Evolutionary conservation across 2,113 vertebrate genomes (phyloP), one percentile per base, ranked within the genome.

Genomic region (Bufo gargarizans): DNA sequence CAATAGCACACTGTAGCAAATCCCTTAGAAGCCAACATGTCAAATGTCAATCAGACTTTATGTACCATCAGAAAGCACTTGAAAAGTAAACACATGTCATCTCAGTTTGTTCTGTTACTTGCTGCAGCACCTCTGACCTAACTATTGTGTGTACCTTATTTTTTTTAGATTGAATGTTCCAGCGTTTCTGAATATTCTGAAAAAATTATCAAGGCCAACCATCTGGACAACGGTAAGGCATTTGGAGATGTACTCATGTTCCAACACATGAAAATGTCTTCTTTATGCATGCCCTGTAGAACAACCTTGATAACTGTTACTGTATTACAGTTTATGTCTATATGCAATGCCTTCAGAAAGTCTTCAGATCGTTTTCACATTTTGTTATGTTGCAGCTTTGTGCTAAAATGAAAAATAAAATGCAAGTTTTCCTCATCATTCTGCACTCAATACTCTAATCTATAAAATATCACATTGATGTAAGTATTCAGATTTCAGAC

Each of bases 101-200:
- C n/a, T 49, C 13, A 19, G 3, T n/a, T n/a, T 77, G 9, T 78
- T 78, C 3, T 49, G 6, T 77, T n/a, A n/a, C 20, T 0, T 77
- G 16, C 13, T n/a, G 16, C 43, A n/a, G 3, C 1, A 3, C 9
- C 49, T 56, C 10, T 78, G n/a, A 56, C 77, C 45, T 4, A 19
- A 4, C 20, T 49, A 33, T 86, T 65, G 16, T 74, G 45, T 47
- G 2, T 0, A 11, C 1, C 80, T 17, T 55, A 7, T 63, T 14
- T 76, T 8, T 45, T 88, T 77, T 93, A 99, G 98, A 99, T 99
- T 58, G 98, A 99, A 94, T 99, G 98, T 78, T 99, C 98, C 94
- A 99, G 98, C 90, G 99, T 99, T 94, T 98, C 97, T 17, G 98
- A 99, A 91, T 98, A 99, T 92, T 99, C 98, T 1, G 98, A 99